Conservation (phyloP, 2,888 invertebrate species). For the Pseudanteris insignis region DNA sequence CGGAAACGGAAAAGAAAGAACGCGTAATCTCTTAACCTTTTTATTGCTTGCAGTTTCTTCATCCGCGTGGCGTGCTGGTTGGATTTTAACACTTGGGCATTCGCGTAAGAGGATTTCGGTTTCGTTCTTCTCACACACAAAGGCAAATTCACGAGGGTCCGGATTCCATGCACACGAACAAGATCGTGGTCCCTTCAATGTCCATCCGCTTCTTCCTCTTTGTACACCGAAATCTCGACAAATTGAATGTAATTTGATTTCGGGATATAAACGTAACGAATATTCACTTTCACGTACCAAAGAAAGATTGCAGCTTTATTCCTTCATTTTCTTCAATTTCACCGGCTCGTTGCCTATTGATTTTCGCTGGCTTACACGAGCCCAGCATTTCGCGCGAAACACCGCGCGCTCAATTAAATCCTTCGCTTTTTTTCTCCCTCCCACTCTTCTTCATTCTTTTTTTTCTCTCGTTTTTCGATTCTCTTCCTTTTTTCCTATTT, state of each 20-base stretch:
- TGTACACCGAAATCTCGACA: conserved; percentile 23
- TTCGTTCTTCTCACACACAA: conserved; percentile 23
- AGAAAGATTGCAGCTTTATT: conserved; percentile 24
- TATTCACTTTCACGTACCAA: conserved; percentile 21
- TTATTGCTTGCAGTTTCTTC: conserved; percentile 22
- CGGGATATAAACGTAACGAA: conserved; percentile 29
- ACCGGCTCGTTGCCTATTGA: conserved; percentile 13
- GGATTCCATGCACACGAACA: conserved; percentile 25
- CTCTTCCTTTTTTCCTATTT: background rate
- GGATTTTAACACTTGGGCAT: conserved; percentile 32
- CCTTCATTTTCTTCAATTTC: conserved; percentile 22
- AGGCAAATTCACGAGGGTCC: conserved; percentile 29
- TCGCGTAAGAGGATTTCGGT: conserved; percentile 42
- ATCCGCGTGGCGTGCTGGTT: conserved; percentile 18
- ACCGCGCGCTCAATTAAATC: conserved; percentile 2
- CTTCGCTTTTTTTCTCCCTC: background rate
- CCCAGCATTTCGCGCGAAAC: conserved; percentile 8
- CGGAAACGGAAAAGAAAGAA: background rate
- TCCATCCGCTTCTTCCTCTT: background rate
- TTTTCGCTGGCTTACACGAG: conserved; percentile 11
- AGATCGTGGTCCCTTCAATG: conserved; percentile 32
- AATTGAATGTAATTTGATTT: conserved; percentile 44
- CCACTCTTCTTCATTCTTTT: background rate
- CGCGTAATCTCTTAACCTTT: conserved; percentile 22
- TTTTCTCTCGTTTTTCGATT: conserved; percentile 1